Conservation (phyloP, 2,113 vertebrate species). For the Scatophagus argus region DNA sequence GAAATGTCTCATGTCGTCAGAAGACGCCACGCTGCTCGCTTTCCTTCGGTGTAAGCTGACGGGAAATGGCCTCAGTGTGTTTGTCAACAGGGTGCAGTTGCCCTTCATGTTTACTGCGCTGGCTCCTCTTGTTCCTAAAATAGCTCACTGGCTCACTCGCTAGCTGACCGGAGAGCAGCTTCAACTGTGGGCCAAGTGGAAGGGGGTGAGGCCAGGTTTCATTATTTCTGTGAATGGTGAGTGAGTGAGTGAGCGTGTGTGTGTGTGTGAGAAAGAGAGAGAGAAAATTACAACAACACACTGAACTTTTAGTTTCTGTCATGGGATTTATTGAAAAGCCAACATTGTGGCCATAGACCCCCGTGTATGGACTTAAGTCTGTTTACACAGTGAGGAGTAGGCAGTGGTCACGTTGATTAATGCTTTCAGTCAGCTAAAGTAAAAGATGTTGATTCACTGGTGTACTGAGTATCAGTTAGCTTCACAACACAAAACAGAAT, state of each 20-base stretch:
- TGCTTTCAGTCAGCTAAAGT: too few species aligned
- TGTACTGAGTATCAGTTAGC: too few species aligned
- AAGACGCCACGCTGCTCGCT: rapidly evolving
- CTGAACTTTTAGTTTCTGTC: not conserved
- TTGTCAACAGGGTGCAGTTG: conserved; percentile 75
- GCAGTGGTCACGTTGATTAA: too few species aligned
- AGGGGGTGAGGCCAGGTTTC: conserved; percentile 27
- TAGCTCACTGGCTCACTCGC: conserved; percentile 54
- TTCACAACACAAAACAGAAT: not conserved
- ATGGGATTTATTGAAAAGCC: not conserved
- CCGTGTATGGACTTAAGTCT: not conserved
- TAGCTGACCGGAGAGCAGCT: conserved; percentile 28
- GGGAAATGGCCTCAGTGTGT: conserved; percentile 52
- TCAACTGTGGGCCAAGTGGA: conserved; percentile 33
- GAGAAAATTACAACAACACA: not conserved
- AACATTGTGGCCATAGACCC: not conserved
- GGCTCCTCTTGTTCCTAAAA: conserved; percentile 61
- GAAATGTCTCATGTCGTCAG: not conserved
- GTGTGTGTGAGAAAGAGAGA: too few species aligned
- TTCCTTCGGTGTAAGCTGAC: not conserved
- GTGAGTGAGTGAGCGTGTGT: not conserved
- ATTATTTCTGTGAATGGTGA: conserved; percentile 31
- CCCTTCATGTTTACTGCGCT: conserved; percentile 57
- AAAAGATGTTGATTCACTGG: not conserved
- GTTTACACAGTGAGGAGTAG: not conserved